Conservation (phyloP, 2,113 vertebrate species). For the Chlorodrepanis virens region DNA sequence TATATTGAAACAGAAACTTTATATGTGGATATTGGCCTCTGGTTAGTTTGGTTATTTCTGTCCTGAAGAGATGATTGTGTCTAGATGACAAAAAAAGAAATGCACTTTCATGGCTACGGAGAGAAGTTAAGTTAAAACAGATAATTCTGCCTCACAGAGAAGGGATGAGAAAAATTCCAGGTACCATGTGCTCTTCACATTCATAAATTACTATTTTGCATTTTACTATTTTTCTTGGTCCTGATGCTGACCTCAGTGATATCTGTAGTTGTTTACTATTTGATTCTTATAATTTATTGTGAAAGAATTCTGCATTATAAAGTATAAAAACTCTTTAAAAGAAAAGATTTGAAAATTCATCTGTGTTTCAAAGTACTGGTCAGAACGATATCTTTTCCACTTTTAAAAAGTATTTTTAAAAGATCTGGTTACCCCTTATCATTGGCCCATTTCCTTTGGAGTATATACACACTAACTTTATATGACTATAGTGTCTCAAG, state of each 20-base stretch:
- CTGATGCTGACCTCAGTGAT: not conserved
- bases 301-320: not conserved
- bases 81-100: not conserved
- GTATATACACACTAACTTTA: not conserved
- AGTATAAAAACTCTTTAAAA: not conserved
- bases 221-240: not conserved
- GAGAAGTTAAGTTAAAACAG: not conserved
- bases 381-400: not conserved
- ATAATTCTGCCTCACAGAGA: not conserved
- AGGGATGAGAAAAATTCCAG: not conserved
- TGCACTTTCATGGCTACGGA: rapidly evolving
- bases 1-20: not conserved
- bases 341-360: not conserved
- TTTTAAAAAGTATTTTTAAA: not conserved
- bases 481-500: not conserved
- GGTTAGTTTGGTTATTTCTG: not conserved
- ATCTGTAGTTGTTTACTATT: not conserved
- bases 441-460: not conserved
- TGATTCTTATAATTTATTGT: not conserved
- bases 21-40: not conserved
- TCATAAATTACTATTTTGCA: not conserved
- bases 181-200: rapidly evolving
- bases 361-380: rapidly evolving
- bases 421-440: not conserved
- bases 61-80: not conserved